A percentile compares a stretch with the other conserved stretches of the same genome.
These are phyloP conservation scores for pig (Sus scrofa) DNA, from an alignment of 2,113 vertebrate species.

Conservation along the genomic window T2T-Sscrofa CM000815.6:85503501-85504000, in stretches of 20 bases:
- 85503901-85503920: neutral
- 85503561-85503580: conserved; percentile 82
- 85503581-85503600: conserved; percentile 71
- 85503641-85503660: conserved; percentile 71
- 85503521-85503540: conserved; percentile 85
- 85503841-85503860: conserved; percentile 1
- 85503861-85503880: conserved; percentile 29
- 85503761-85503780: conserved; percentile 74
- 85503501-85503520: conserved; percentile 87
- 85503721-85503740: conserved; percentile 68
- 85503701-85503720: conserved; percentile 63
- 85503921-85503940: conserved; percentile 64
- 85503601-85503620: conserved; percentile 70
- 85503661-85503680: conserved; percentile 71
- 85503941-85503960: conserved; percentile 35
- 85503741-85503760: conserved; percentile 68
- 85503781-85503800: conserved; percentile 74
- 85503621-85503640: conserved; percentile 64
- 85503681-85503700: neutral
- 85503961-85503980: conserved; percentile 34
- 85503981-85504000: conserved; percentile 3
- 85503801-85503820: neutral
- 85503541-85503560: conserved; percentile 78
- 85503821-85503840: conserved; percentile 1
- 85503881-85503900: neutral